These are phyloP conservation scores for Xanthorhoe designata DNA, from an alignment of 2,888 invertebrate species.

Conservation along the genomic window DNA sequence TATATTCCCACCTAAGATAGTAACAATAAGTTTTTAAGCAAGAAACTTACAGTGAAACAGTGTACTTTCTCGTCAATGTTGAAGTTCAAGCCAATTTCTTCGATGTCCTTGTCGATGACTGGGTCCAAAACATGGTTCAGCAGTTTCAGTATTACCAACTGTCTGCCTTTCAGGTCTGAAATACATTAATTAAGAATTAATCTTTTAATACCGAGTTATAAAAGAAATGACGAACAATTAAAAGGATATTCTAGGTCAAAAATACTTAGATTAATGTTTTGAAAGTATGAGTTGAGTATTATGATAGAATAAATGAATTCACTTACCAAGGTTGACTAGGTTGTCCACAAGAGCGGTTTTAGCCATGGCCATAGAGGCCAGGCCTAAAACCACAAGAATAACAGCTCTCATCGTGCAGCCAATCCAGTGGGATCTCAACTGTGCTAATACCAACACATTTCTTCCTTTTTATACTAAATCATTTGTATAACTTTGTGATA, in stretches of 20 bases:
- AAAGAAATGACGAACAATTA: not conserved
- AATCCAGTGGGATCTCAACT: conserved; percentile 63
- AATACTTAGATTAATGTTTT: no score
- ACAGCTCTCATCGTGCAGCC: conserved; percentile 71
- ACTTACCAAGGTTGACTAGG: conserved; percentile 56
- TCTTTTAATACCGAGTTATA: not conserved
- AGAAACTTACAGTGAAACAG: conserved; percentile 63
- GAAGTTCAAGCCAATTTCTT: conserved; percentile 71
- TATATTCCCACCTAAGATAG: not conserved
- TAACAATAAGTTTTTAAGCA: not conserved
- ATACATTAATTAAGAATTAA: not conserved
- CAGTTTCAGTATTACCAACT: conserved; percentile 79
- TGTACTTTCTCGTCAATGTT: conserved; percentile 73
- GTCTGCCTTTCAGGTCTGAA: conserved; percentile 67
- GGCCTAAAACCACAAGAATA: conserved; percentile 62
- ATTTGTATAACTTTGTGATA: conserved; percentile 21
- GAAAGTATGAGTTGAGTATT: no score
- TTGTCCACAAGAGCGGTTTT: conserved; percentile 57
- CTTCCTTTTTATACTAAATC: conserved; percentile 59
- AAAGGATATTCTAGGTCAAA: conserved; percentile 2
- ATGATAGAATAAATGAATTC: not conserved
- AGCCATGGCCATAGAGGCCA: conserved; percentile 69
- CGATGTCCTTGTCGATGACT: conserved; percentile 77
- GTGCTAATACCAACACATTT: conserved; percentile 44
- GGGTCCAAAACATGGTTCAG: conserved; percentile 81